Base-by-base conservation (phyloP, 2,113 vertebrate genomes). In the Willisornis vidua region DNA sequence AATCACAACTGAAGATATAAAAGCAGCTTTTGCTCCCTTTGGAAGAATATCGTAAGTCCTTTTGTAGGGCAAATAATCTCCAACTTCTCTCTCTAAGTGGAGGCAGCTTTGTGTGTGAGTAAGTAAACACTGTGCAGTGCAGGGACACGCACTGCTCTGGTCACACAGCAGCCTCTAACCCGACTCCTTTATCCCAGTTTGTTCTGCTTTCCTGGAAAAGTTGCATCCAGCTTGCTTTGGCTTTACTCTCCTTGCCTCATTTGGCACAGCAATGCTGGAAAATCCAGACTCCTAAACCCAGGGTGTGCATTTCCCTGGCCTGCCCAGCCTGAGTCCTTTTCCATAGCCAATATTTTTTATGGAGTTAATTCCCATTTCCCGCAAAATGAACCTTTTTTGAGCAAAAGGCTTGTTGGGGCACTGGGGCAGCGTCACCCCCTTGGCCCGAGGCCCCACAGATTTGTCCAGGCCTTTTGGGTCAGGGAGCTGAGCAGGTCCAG, bases 1-100 rank as follows among this genome's bases (percentile, higher is more conserved):
- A 98, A 99, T 99, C 90, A 99, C 99, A 78, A 99, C 99, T 62
- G 99, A 99, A 97, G 99, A 99, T 55, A 99, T 99, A 97, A 99
- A 99, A 98, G 99, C 99, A 91, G 99, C 99, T 79, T 99, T 99
- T 79, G 99, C 99, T 10, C 99, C 99, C 1, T 99, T 99, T 73
- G 99, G 99, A 93, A 99, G 99, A 97, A 99, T 99, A 98, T 99
- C 99, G 99, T 99, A 98, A 99, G 99, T 99, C 61, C 79, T 61
- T 55, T 39, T 22, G 45, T 45, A 63, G 93, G 89, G 86, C 83
- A 73, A 68, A 59, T 24, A 9, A 31, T 5, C 33, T 81, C 14
- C 83, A 54, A 52, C 31, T 24, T 74, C 2, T 41, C 19, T 92
- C 77, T 93, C 72, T 66, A 73, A 61, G 61, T 25, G 90, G 80